These are phyloP conservation scores for Meloidogyne chitwoodi DNA, from an alignment of 1,140 invertebrate genomes.

Conservation along the genomic window DNA sequence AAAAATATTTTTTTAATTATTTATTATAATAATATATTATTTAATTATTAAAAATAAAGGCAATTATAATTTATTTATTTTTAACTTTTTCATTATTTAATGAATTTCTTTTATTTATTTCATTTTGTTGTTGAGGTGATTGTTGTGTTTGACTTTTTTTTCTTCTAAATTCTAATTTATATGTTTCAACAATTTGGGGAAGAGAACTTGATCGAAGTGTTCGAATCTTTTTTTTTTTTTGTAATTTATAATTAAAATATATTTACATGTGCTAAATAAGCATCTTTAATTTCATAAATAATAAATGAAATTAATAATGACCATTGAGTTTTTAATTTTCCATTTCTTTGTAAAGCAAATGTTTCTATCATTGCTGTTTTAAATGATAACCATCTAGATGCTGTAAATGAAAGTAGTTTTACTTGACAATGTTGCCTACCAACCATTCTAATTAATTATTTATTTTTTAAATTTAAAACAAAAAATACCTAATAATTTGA, in stretches of 20 bases:
- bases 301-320: conserved; percentile 13
- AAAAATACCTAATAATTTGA: conserved; percentile 50
- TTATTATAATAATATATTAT: neutral
- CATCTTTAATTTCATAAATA: conserved; percentile 56
- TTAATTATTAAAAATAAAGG: too few species aligned
- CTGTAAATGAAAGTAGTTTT: conserved; percentile 53
- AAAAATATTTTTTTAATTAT: neutral
- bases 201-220: conserved; percentile 46
- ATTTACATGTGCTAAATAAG: conserved; percentile 55
- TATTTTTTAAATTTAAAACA: neutral
- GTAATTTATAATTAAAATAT: conserved; percentile 2
- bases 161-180: conserved; percentile 37
- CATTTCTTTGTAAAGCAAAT: conserved; percentile 21
- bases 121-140: neutral
- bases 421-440: conserved; percentile 56
- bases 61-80: too few species aligned
- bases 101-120: too few species aligned
- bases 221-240: conserved; percentile 37
- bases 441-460: conserved; percentile 51
- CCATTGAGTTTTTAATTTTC: conserved; percentile 17
- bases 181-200: conserved; percentile 47
- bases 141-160: conserved; percentile 9
- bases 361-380: conserved; percentile 44
- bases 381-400: conserved; percentile 54
- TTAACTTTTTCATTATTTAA: too few species aligned